Percentiles rank a stretch among this genome's conserved stretches.
phyloP scores from a whole-genome alignment of 2,797 vertebrate species.

The Amblyraja radiata region DNA sequence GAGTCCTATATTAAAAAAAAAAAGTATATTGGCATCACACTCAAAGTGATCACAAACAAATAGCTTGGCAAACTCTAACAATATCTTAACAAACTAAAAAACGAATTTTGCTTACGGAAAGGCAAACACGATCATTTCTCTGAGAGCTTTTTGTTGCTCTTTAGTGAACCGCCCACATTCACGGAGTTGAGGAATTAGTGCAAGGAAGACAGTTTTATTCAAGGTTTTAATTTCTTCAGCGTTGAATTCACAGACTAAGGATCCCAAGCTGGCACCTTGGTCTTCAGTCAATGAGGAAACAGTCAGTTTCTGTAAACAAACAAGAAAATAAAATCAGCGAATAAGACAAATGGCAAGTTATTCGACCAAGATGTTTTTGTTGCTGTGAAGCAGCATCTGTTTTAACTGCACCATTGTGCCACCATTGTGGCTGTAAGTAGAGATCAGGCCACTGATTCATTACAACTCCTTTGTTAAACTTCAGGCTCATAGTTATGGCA shows the following conservation, averaged over 20 bases:
- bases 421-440: too few relatives aligned
- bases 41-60: neutral
- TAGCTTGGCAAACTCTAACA: neutral
- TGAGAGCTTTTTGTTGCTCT: neutral
- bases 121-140: neutral
- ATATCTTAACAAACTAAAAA: neutral
- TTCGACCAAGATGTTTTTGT: neutral
- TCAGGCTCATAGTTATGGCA: neutral
- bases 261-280: neutral
- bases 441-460: too few relatives aligned
- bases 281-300: conserved; percentile 14
- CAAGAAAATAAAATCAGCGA: neutral
- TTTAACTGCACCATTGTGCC: too few relatives aligned
- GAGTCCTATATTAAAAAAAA: neutral
- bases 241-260: conserved; percentile 13
- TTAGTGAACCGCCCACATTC: neutral
- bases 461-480: neutral
- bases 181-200: neutral
- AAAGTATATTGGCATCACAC: neutral
- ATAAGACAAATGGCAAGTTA: neutral
- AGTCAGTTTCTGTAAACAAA: neutral
- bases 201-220: neutral
- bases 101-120: neutral
- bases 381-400: too few relatives aligned
- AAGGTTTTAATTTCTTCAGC: neutral